A percentile compares a stretch with the other conserved stretches of the same genome.
Evolutionary conservation across 2,113 vertebrate species (phyloP).

Genomic region (Pavo muticus): DNA sequence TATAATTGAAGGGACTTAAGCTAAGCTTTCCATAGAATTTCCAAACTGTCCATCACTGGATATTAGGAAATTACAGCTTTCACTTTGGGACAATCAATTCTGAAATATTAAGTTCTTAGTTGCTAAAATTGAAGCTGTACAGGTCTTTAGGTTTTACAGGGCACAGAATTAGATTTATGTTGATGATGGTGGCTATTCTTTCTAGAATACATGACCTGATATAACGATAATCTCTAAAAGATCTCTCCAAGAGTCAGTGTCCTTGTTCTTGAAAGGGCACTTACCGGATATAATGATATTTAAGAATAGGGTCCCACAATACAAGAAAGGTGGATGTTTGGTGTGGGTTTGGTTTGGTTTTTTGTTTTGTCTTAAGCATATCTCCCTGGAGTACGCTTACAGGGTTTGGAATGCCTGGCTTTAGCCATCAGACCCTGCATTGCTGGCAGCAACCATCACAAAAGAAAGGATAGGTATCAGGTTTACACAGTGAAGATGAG

Average conservation of each 20-base stretch:
- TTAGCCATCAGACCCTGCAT: background rate
- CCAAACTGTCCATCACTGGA: background rate
- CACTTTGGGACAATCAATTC: background rate
- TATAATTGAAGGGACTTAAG: background rate
- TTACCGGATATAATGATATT: background rate
- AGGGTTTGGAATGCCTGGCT: background rate
- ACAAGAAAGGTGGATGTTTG: background rate
- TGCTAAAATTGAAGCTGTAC: background rate
- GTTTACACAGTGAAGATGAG: background rate
- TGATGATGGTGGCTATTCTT: background rate
- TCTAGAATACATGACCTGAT: background rate
- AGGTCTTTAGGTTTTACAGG: background rate
- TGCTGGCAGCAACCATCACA: background rate
- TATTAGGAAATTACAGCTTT: background rate
- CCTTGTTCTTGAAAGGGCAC: background rate
- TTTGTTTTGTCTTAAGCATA: rapidly evolving
- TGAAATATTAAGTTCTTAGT: background rate
- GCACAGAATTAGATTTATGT: background rate
- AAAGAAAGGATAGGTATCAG: too few species aligned
- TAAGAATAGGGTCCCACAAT: background rate
- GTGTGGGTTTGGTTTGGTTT: background rate
- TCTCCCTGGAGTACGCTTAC: background rate
- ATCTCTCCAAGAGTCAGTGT: background rate
- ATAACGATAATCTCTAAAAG: background rate
- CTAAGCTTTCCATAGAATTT: background rate